Base-by-base conservation (phyloP, 2,888 invertebrate species). In the Pristionchus japonicus region DNA sequence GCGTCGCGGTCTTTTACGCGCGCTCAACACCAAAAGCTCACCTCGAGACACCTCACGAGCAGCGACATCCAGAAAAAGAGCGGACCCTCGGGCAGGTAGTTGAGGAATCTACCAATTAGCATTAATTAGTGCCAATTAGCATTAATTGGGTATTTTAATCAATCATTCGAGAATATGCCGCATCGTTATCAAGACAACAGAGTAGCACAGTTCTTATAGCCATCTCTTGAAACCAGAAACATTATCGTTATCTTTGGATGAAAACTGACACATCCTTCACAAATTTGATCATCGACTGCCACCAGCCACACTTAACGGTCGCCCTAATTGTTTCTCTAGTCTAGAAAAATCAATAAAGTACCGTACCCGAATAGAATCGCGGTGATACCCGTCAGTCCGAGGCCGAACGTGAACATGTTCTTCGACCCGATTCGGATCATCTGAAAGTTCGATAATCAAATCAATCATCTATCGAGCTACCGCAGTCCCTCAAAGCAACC, bases 311-410 rank as follows among this genome's bases (percentile, higher is more conserved):
- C n/a, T n/a, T n/a, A n/a, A n/a, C n/a, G n/a, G n/a, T n/a, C n/a
- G n/a, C n/a, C n/a, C n/a, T n/a, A n/a, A n/a, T n/a, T n/a, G n/a
- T n/a, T n/a, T n/a, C n/a, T n/a, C n/a, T n/a, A n/a, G n/a, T 4
- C 23, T 23, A 17, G 3, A 74, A 23, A 20, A 74, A 37, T 37
- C 40, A 11, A 74, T 34, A 34, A 67, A 47, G 1, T 82, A 57
- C 43, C 86, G 27, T 80, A 92, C 91, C 97, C 97, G 94, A 97
- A 97, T 37, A 97, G 95, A 92, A 97, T 97, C 86, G 97, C 97
- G 91, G 97, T 97, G 40, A 97, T 96, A 70, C 97, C 97, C 0
- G 97, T 97, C 0, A 97, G 97, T 89, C 97, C 96, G 88, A 97
- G 97, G 0, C 97, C 97, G 15, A 96, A 96, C 94, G 97, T 97